Conservation (phyloP, 2,113 vertebrate species). For the Engraulis encrasicolus region DNA sequence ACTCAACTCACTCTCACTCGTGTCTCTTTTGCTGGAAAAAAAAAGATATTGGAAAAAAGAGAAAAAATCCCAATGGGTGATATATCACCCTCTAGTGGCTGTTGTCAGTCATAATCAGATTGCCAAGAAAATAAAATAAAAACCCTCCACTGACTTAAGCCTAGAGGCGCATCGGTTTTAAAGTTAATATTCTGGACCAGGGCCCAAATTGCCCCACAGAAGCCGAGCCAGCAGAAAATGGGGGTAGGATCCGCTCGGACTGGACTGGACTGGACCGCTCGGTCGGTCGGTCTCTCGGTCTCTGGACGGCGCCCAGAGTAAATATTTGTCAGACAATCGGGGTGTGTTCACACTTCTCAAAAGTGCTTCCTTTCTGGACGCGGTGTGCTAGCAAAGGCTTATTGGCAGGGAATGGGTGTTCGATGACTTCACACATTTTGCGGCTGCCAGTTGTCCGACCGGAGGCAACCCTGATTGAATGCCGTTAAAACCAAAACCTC, state of each 20-base stretch:
- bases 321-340: conserved; percentile 60
- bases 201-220: not conserved
- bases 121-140: too few relatives aligned
- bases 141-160: not conserved
- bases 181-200: conserved; percentile 24
- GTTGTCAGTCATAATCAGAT: not conserved
- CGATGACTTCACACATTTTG: not conserved
- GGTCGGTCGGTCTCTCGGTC: too few relatives aligned
- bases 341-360: conserved; percentile 62
- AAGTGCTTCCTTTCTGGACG: conserved; percentile 46
- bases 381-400: conserved; percentile 20
- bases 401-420: conserved; percentile 38
- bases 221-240: conserved; percentile 25
- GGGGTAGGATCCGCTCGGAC: not conserved
- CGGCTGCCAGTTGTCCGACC: not conserved
- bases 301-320: conserved; percentile 62
- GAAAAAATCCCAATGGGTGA: not conserved
- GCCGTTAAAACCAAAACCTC: not conserved
- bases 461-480: not conserved
- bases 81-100: conserved; percentile 43
- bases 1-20: too few relatives aligned
- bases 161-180: conserved; percentile 22
- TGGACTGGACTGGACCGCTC: too few relatives aligned
- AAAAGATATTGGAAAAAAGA: not conserved
- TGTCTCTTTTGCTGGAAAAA: not conserved